Conservation (phyloP, 2,797 vertebrate genomes). For the Microcaecilia unicolor region DNA sequence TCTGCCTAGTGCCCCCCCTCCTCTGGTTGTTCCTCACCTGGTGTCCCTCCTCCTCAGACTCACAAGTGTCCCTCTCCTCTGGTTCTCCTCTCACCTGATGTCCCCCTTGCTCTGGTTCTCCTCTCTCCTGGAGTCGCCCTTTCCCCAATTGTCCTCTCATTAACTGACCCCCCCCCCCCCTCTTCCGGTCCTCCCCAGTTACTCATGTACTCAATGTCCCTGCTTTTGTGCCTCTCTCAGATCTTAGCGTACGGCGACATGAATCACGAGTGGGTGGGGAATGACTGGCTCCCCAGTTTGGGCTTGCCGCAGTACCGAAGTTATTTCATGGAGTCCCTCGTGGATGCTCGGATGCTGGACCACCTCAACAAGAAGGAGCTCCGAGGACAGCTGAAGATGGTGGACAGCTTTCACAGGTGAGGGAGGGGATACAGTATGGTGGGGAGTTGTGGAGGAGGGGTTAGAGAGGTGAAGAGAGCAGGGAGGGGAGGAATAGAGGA, state of each 20-base stretch:
- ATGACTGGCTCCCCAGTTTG: constrained; percentile 87
- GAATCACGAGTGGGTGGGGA: constrained; percentile 91
- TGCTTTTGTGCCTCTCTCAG: constrained; percentile 34
- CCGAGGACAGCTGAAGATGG: constrained; percentile 87
- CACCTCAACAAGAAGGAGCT: constrained; percentile 92
- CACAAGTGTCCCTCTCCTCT: too few relatives aligned
- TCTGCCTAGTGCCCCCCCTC: too few relatives aligned
- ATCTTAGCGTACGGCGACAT: constrained; percentile 88
- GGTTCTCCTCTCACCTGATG: too few relatives aligned
- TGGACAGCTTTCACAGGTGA: constrained; percentile 92
- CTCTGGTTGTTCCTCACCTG: too few relatives aligned
- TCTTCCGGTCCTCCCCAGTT: too few relatives aligned
- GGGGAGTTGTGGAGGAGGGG: neutral
- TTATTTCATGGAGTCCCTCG: constrained; percentile 92
- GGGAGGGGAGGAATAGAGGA: too few relatives aligned
- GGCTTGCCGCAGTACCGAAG: constrained; percentile 86
- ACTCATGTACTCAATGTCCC: neutral
- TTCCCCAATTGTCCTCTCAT: too few relatives aligned
- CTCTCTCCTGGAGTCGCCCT: too few relatives aligned
- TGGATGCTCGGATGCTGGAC: constrained; percentile 87
- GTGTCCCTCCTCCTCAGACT: too few relatives aligned
- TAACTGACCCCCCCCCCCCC: too few relatives aligned
- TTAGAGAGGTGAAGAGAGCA: neutral
- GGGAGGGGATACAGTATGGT: neutral
- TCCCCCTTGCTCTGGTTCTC: too few relatives aligned